A percentile compares a stretch with the other conserved stretches of the same genome.
Conservation (phyloP, 2,888 invertebrate genomes). For the Rugalucina vietnamica region DNA sequence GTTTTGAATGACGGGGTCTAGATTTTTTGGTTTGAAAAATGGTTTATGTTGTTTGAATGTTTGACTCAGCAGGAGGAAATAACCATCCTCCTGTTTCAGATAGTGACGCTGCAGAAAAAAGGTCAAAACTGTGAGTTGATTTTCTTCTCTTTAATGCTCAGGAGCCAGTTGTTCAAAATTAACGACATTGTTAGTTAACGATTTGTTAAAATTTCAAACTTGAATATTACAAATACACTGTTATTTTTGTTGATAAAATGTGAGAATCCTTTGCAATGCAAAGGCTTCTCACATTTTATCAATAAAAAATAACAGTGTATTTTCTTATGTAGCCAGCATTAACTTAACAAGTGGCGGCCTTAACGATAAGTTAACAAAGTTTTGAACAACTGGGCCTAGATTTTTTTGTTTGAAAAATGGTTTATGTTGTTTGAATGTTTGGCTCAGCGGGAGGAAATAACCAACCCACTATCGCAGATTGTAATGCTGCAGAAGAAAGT, state of each 20-base stretch:
- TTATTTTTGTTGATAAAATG: too few relatives aligned
- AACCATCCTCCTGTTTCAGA: conserved; percentile 88
- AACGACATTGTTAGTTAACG: too few relatives aligned
- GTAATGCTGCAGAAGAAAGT: conserved; percentile 83
- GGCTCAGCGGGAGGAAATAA: conserved; percentile 93
- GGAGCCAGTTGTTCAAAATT: too few relatives aligned
- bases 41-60: conserved; percentile 89
- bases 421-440: conserved; percentile 89
- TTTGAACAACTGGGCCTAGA: conserved; percentile 89
- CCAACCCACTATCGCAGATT: conserved; percentile 88
- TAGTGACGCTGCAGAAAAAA: conserved; percentile 84
- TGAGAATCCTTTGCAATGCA: too few relatives aligned
- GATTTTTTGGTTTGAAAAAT: conserved; percentile 83
- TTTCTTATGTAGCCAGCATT: too few relatives aligned
- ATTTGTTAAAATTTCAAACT: too few relatives aligned
- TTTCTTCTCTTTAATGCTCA: too few relatives aligned
- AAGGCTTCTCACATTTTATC: too few relatives aligned
- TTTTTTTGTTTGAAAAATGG: conserved; percentile 83
- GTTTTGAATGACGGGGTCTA: conserved; percentile 91
- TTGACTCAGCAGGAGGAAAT: conserved; percentile 93
- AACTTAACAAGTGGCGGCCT: background rate
- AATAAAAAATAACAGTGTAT: too few relatives aligned
- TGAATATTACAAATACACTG: too few relatives aligned
- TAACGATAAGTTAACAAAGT: conserved; percentile 86
- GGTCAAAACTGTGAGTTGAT: conserved; percentile 81